phyloP scores from a whole-genome alignment of 23 tunicate genomes.

The Ciona savignyi region DNA sequence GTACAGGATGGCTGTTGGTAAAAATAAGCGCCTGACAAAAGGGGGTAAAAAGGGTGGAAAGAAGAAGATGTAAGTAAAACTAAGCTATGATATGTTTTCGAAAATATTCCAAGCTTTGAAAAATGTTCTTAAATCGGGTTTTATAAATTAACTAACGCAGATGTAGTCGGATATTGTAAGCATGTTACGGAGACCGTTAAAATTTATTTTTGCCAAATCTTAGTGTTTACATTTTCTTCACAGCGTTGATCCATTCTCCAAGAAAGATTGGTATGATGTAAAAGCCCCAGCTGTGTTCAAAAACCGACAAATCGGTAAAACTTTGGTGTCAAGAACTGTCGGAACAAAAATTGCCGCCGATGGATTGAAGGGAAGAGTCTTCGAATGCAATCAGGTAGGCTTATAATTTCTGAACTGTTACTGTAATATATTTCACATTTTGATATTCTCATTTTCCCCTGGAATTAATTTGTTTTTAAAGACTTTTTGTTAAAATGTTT shows the following conservation, averaged over 20 bases:
- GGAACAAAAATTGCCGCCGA: constrained; percentile 90
- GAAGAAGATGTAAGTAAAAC: constrained; percentile 81
- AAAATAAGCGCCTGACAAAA: constrained; percentile 81
- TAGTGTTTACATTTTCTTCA: too few relatives aligned
- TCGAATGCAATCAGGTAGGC: constrained; percentile 79
- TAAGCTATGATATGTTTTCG: too few relatives aligned
- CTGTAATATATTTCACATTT: too few relatives aligned
- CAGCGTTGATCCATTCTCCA: constrained; percentile 86
- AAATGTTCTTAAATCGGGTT: too few relatives aligned
- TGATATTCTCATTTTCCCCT: too few relatives aligned
- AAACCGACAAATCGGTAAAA: constrained; percentile 67
- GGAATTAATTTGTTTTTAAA: too few relatives aligned
- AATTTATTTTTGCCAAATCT: too few relatives aligned
- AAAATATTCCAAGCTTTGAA: too few relatives aligned
- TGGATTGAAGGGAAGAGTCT: constrained; percentile 82
- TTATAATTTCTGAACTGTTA: not conserved
- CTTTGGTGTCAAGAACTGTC: constrained; percentile 75
- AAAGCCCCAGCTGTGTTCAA: constrained; percentile 89
- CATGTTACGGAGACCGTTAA: too few relatives aligned
- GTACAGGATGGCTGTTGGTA: constrained; percentile 87
- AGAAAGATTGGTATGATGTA: constrained; percentile 94
- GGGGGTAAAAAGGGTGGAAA: constrained; percentile 84
- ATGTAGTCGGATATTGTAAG: too few relatives aligned
- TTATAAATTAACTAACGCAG: too few relatives aligned
- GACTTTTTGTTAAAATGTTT: too few relatives aligned